phyloP scores from a whole-genome alignment of 2,888 invertebrate species.

The Aspidiotus rigidus region DNA sequence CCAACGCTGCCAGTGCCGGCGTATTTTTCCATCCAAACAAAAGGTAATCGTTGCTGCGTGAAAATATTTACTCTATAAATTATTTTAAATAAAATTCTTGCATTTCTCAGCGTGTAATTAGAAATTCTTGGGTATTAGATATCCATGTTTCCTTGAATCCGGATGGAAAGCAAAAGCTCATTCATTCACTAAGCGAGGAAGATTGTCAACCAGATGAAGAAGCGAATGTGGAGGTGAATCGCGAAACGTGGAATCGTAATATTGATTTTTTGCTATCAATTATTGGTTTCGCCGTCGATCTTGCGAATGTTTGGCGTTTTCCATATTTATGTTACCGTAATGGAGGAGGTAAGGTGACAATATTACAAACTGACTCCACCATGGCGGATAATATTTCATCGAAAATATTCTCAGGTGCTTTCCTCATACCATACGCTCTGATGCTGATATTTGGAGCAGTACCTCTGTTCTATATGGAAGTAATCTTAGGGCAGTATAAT shows the following conservation, averaged over 20 bases:
- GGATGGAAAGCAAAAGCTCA: no score
- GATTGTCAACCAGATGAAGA: slow-evolving; percentile 16
- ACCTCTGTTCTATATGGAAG: slow-evolving; percentile 69
- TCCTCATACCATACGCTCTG: slow-evolving; percentile 63
- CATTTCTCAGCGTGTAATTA: no score
- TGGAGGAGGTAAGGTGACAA: slow-evolving; percentile 54
- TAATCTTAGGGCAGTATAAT: slow-evolving; percentile 66
- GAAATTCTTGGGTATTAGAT: no score
- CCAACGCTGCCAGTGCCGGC: no score
- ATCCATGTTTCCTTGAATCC: no score
- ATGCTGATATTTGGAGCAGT: slow-evolving; percentile 68
- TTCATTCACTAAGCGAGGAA: neutral
- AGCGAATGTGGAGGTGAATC: slow-evolving; percentile 48
- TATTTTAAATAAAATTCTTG: no score
- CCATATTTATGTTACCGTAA: slow-evolving; percentile 70
- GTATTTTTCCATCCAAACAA: no score
- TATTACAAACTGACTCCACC: neutral
- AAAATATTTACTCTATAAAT: no score
- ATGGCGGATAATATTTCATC: neutral
- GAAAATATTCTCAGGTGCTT: slow-evolving; percentile 51
- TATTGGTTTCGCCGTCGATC: slow-evolving; percentile 74
- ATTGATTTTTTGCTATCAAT: slow-evolving; percentile 73
- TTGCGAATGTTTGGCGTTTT: slow-evolving; percentile 80
- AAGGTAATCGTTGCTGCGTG: no score
- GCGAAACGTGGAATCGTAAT: slow-evolving; percentile 73